Base-by-base conservation (phyloP, 2,113 vertebrate species). In the Cottus gobio region DNA sequence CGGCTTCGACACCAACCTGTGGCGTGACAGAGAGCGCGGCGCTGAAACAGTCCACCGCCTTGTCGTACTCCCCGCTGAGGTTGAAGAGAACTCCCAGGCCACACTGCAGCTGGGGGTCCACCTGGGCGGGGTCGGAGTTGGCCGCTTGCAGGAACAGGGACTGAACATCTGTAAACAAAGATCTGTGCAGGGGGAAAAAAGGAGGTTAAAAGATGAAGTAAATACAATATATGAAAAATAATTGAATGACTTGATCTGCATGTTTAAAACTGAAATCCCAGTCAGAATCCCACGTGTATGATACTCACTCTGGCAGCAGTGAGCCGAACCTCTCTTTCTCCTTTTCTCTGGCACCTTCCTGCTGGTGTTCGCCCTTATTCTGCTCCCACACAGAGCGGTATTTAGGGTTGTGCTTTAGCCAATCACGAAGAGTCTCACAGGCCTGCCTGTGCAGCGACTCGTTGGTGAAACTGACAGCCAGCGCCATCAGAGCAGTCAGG, bases 31-130 rank as follows among this genome's bases (percentile, higher is more conserved):
- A 97, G 70, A 99, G 96, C 0, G 98, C 98, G 0, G 97, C 96
- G 1, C 95, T 97, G 92, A 99, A 99, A 79, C 98, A 99, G 93
- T 99, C 98, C 85, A 99, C 97, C 0, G 98, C 98, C 83, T 99
- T 99, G 93, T 99, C 97, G 0, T 98, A 99, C 70, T 99, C 98
- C 36, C 97, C 97, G 0, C 98, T 99, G 48, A 99, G 95, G 92
- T 99, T 99, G 92, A 99, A 99, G 39, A 99, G 97, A 52, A 99
- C 98, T 0, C 98, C 98, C 52, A 99, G 89, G 28, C 98, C 98
- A 74, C 98, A 99, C 89, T 99, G 98, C 71, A 99, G 96, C 64
- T 99, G 97, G 1, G 98, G 96, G 89, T 99, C 98, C 50, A 99
- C 96, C 61, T 95, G 89, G 0, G 94, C 83, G 0, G 96, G 96